A percentile compares a stretch with the other conserved stretches of the same genome.
Evolutionary conservation across 2,888 invertebrate genomes (phyloP).

Genomic region (Eumerus sabulonum): DNA sequence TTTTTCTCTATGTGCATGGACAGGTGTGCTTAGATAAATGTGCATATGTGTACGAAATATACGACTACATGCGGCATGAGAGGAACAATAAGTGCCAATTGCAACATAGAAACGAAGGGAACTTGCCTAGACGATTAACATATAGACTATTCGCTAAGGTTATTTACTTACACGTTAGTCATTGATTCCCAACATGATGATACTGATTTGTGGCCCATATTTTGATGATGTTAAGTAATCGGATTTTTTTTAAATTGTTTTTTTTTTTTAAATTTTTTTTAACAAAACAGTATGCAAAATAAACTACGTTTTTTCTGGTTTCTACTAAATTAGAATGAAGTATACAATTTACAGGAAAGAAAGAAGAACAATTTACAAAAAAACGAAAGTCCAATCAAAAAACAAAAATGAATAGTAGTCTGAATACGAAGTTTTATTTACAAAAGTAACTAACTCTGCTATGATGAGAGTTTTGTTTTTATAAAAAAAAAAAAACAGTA

Average conservation of each 20-base stretch:
- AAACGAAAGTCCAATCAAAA: slow-evolving; percentile 34
- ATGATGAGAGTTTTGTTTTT: slow-evolving; percentile 35
- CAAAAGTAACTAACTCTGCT: slow-evolving; percentile 31
- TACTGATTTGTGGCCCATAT: slow-evolving; percentile 48
- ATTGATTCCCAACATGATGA: slow-evolving; percentile 59
- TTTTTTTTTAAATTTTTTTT: slow-evolving; percentile 21
- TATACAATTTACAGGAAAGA: slow-evolving; percentile 21
- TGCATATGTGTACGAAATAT: neutral
- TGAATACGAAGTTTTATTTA: slow-evolving; percentile 36
- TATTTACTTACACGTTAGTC: slow-evolving; percentile 64
- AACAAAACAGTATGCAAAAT: slow-evolving; percentile 34
- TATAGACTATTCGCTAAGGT: slow-evolving; percentile 67
- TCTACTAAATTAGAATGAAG: neutral
- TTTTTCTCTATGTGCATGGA: neutral
- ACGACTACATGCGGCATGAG: slow-evolving; percentile 39
- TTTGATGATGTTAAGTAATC: slow-evolving; percentile 43
- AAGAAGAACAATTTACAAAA: slow-evolving; percentile 15
- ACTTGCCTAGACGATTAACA: slow-evolving; percentile 9
- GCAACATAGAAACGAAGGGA: slow-evolving; percentile 28
- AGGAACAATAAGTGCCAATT: slow-evolving; percentile 31
- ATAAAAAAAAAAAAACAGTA: slow-evolving; percentile 1
- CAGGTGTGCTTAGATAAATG: slow-evolving; percentile 45
- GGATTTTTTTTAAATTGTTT: slow-evolving; percentile 2
- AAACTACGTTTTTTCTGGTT: neutral
- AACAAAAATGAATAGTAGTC: slow-evolving; percentile 1